Base-by-base conservation (phyloP, 2,797 vertebrate genomes). In the Tympanoctomys barrerae region DNA sequence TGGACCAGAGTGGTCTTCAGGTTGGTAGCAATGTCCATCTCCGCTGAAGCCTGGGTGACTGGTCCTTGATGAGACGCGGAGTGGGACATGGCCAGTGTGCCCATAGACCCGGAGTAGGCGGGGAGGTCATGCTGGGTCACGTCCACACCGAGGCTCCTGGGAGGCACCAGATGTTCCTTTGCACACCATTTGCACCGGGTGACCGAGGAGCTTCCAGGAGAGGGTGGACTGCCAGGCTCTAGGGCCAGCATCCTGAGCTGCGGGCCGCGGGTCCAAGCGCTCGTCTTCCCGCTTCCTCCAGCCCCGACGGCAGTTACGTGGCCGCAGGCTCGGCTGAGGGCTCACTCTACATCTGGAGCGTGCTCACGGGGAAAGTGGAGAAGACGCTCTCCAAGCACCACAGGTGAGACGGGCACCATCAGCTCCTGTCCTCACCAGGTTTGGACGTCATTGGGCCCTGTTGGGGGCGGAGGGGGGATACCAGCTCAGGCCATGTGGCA, bases 1-100 rank as follows among this genome's bases (percentile, higher is more conserved):
- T 99, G 99, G 99, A 99, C 99, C 0, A 99, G 99, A 98, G 99
- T 99, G 14, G 99, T 99, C 12, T 99, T 99, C 98, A 99, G 99
- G 99, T 99, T 94, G 98, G 98, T 92, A 36, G 26, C 26, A 12
- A 18, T 2, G 16, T n/a, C 6, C 66, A 0, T 14, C 22, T 14
- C 49, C 22, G 1, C 0, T 10, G 21, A 4, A 4, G 1, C 42
- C 39, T 24, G 42, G 39, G 42, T 46, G 5, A 75, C 22, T 7
- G 26, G 54, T 28, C 33, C 28, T 52, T 7, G 31, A 0, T 7
- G 26, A 71, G 39, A 19, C 14, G 1, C 10, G 3, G 61, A 83
- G 89, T 66, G 33, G 24, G 7, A 7, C 7, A 2, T 36, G 18
- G 54, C 16, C 1, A 1, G 36, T 3, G 49, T 52, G 11, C 10